Evolutionary conservation across 2,888 invertebrate genomes (phyloP).

Genomic region (Trichogramma dendrolimi): DNA sequence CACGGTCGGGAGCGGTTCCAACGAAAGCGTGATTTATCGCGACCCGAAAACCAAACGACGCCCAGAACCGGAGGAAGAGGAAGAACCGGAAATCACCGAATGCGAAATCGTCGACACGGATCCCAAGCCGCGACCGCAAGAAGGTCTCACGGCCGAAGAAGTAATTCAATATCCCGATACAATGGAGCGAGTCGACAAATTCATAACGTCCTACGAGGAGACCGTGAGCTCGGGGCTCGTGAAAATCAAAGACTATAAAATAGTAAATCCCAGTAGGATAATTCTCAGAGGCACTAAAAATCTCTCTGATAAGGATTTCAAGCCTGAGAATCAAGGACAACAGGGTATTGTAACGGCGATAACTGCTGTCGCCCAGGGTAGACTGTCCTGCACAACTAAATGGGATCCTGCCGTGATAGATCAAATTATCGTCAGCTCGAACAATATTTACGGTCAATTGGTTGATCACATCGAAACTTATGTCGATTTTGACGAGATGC

Average conservation of each 20-base stretch:
- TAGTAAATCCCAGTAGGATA: conserved; percentile 39
- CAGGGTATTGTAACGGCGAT: conserved; percentile 42
- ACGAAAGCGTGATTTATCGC: conserved; percentile 43
- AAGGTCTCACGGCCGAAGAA: conserved; percentile 27
- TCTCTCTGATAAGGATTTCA: conserved; percentile 33
- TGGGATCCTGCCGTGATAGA: conserved; percentile 38
- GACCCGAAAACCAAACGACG: conserved; percentile 41
- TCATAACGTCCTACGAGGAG: conserved; percentile 12
- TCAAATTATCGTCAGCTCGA: conserved; percentile 32
- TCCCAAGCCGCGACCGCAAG: conserved; percentile 33
- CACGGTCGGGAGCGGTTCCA: conserved; percentile 37
- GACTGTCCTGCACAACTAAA: conserved; percentile 31
- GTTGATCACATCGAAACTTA: too few species aligned
- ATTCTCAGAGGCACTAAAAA: conserved; percentile 40
- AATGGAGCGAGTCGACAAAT: conserved; percentile 36
- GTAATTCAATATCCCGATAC: conserved; percentile 40
- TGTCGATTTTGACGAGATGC: conserved; percentile 18
- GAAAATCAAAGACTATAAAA: conserved; percentile 31
- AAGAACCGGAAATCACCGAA: conserved; percentile 14
- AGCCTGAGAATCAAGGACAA: conserved; percentile 33
- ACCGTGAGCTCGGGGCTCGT: not conserved
- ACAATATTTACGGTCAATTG: too few species aligned
- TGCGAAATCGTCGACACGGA: conserved; percentile 33
- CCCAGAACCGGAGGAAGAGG: conserved; percentile 29
- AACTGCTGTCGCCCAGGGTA: conserved; percentile 38